phyloP scores from a whole-genome alignment of 2,113 vertebrate genomes.

The Axis porcinus region DNA sequence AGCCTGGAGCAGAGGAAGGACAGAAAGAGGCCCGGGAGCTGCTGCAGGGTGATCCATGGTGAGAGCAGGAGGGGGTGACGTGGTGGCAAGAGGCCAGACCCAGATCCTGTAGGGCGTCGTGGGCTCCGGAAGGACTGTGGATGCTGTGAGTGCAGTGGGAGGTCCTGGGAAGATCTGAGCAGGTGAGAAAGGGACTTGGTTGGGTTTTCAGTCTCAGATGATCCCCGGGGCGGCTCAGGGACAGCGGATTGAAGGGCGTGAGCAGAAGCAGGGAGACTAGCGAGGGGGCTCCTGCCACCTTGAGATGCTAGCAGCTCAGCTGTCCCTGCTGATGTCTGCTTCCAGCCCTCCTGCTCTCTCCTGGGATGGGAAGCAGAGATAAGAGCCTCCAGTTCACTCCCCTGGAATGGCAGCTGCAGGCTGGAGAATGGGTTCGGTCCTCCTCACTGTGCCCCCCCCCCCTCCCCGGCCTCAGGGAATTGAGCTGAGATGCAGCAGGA shows the following conservation, averaged over 20 bases:
- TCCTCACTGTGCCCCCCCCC: fast-evolving
- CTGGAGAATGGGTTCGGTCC: background rate
- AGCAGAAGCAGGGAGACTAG: background rate
- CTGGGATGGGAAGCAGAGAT: background rate
- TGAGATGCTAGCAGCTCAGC: background rate
- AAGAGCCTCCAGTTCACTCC: fast-evolving
- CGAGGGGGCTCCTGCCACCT: fast-evolving
- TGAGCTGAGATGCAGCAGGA: background rate
- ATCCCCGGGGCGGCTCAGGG: too few relatives aligned
- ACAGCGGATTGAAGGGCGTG: background rate
- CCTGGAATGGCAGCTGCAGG: fast-evolving
- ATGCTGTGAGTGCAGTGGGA: fast-evolving
- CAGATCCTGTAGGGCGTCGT: fast-evolving
- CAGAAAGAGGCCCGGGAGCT: background rate
- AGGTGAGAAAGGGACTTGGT: background rate
- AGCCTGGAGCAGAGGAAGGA: too few relatives aligned
- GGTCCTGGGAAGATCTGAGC: background rate
- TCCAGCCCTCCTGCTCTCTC: background rate
- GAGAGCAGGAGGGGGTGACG: background rate
- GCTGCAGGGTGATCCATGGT: background rate
- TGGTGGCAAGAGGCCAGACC: background rate
- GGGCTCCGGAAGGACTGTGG: background rate
- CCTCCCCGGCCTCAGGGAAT: background rate
- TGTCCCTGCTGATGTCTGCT: too few relatives aligned
- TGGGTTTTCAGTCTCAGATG: background rate